Evolutionary conservation across 30 jellyfish, hydroid and myxozoan species (phyloP), one percentile per base, ranked within the genome.

Genomic region (Chrysaora quinquecirrha): DNA sequence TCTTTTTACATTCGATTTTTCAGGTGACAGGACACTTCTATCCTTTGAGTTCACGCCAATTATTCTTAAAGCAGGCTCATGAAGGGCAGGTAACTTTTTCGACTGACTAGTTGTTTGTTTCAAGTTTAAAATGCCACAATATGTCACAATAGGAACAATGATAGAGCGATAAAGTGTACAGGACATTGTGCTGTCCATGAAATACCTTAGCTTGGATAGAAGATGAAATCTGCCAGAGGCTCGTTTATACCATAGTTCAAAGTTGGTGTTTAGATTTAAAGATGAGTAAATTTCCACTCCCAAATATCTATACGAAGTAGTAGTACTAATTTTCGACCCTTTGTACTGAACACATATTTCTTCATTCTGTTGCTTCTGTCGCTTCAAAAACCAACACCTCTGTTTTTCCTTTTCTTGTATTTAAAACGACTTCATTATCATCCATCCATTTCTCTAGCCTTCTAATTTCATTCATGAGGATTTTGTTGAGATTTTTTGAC

Each of bases 21-120:
- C n/a, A n/a, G n/a, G n/a, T n/a, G n/a, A n/a, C n/a, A n/a, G 74
- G 25, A 74, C 86, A 74, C 74, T 47, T 73, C 86, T 47, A 30
- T 74, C 86, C 86, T 48, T 49, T 74, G 61, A 74, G 76, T n/a
- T n/a, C 62, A 47, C 62, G 62, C 62, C 62, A 47, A n/a, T 47
- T 47, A n/a, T n/a, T n/a, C n/a, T n/a, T n/a, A n/a, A n/a, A n/a
- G n/a, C n/a, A n/a, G n/a, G n/a, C n/a, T n/a, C n/a, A n/a, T n/a
- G n/a, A n/a, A n/a, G n/a, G n/a, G n/a, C n/a, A n/a, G n/a, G n/a
- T n/a, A n/a, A n/a, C n/a, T n/a, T n/a, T n/a, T n/a, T n/a, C n/a
- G n/a, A n/a, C n/a, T n/a, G n/a, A n/a, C n/a, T n/a, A n/a, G 62
- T 47, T 47, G 62, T 47, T 47, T 11, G 12, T 47, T 47, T 47